A percentile compares a stretch with the other conserved stretches of the same genome.
Conservation (phyloP, 1,140 invertebrate genomes). For the Thaumatotibia leucotreta region DNA sequence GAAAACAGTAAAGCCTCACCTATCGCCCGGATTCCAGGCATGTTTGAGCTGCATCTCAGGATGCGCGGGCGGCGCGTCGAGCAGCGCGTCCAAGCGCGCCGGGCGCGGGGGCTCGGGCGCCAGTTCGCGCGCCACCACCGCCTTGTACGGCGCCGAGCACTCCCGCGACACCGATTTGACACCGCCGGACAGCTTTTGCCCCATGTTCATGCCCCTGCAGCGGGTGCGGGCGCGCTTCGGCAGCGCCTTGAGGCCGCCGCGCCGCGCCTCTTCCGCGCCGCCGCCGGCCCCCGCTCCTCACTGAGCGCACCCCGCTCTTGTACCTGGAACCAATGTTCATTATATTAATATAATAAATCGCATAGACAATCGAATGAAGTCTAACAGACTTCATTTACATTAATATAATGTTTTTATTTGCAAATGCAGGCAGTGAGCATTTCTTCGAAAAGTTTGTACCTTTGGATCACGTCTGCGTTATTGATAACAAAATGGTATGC, state of each 20-base stretch:
- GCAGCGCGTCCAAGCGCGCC: slow-evolving; percentile 93
- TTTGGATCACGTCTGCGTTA: too few species aligned
- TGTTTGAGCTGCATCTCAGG: slow-evolving; percentile 94
- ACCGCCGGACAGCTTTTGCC: slow-evolving; percentile 93
- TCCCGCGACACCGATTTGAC: slow-evolving; percentile 89
- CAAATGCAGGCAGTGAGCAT: too few species aligned
- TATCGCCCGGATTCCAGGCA: slow-evolving; percentile 98
- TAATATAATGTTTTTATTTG: too few species aligned
- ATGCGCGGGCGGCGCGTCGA: slow-evolving; percentile 95
- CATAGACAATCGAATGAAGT: too few species aligned
- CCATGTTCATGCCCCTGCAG: slow-evolving; percentile 95
- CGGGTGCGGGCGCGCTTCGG: slow-evolving; percentile 83
- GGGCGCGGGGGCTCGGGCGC: slow-evolving; percentile 90
- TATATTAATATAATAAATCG: neutral
- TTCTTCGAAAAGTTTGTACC: too few species aligned
- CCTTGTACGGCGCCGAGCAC: slow-evolving; percentile 86
- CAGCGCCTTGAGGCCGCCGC: slow-evolving; percentile 76
- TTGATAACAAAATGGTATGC: too few species aligned
- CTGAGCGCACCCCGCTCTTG: slow-evolving; percentile 77
- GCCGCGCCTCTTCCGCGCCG: slow-evolving; percentile 70
- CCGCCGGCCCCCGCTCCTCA: slow-evolving; percentile 68
- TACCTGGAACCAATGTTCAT: slow-evolving; percentile 48
- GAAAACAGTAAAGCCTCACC: slow-evolving; percentile 59
- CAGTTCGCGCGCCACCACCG: slow-evolving; percentile 88
- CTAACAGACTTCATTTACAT: too few species aligned